Evolutionary conservation across 2,797 vertebrate species (phyloP).

Genomic region (Peromyscus aztecus): DNA sequence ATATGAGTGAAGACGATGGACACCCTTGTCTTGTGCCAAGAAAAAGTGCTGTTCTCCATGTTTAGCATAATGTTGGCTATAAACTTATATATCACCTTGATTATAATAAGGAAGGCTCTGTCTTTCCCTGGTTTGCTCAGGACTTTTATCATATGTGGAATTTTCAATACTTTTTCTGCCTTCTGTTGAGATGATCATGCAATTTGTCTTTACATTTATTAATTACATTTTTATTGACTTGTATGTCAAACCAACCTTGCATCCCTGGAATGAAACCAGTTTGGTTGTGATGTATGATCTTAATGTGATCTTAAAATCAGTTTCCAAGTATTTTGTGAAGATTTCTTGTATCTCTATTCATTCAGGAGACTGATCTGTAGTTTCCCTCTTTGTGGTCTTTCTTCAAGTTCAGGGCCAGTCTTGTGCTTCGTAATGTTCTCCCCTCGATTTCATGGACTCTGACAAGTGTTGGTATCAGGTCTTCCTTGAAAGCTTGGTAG

Average conservation of each 20-base stretch:
- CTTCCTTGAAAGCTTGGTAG: background rate
- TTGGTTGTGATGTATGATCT: background rate
- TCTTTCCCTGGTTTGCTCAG: background rate
- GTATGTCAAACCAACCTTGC: background rate
- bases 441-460: background rate
- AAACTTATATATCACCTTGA: background rate
- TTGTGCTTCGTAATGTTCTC: background rate
- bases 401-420: background rate
- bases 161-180: background rate
- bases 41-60: background rate
- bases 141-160: background rate
- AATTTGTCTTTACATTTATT: background rate
- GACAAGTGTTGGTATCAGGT: background rate
- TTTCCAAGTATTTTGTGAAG: background rate
- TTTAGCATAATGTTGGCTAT: background rate
- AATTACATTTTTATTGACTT: background rate
- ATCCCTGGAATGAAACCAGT: background rate
- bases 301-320: background rate
- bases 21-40: background rate
- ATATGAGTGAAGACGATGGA: background rate
- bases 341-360: background rate
- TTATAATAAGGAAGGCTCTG: background rate
- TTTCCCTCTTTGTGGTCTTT: background rate
- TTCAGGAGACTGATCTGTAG: background rate
- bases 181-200: background rate